Percentiles rank a stretch among this genome's conserved stretches.
Evolutionary conservation across 2,113 vertebrate species (phyloP).

Genomic region (Periophthalmodon schlosseri): DNA sequence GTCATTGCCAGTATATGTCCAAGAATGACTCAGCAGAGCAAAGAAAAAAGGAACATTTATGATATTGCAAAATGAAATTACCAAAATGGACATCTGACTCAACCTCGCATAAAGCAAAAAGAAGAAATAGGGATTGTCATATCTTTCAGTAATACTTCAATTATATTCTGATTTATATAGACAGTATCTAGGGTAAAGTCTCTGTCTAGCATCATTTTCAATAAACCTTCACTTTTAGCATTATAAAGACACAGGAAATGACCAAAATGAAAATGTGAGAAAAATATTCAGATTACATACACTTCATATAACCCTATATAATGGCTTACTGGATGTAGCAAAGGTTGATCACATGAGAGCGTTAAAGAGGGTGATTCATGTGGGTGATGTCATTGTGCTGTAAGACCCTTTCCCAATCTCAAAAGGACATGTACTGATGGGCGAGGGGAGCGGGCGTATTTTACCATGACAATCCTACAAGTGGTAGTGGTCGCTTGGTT

Average conservation of each 20-base stretch:
- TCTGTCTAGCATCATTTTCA: too few species aligned
- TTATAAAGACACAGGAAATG: constrained; percentile 34
- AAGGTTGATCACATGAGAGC: constrained; percentile 11
- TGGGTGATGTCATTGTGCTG: constrained; percentile 56
- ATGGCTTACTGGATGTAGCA: constrained; percentile 9
- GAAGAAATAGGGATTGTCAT: too few species aligned
- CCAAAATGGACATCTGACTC: too few species aligned
- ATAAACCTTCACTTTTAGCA: neutral
- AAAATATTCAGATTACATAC: neutral
- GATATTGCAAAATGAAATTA: too few species aligned
- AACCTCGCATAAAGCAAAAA: too few species aligned
- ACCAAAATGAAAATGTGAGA: constrained; percentile 20
- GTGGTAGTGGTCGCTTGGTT: neutral
- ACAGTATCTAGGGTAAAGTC: too few species aligned
- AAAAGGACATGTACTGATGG: constrained; percentile 32
- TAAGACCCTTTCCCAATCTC: constrained; percentile 16
- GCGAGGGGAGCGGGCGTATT: constrained; percentile 15
- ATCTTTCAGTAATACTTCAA: too few species aligned
- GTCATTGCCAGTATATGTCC: too few species aligned
- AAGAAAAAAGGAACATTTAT: too few species aligned
- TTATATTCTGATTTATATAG: too few species aligned
- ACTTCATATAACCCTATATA: constrained; percentile 16
- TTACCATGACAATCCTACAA: constrained; percentile 20
- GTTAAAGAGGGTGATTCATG: constrained; percentile 39
- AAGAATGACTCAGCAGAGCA: too few species aligned